Evolutionary conservation across 2,888 invertebrate species (phyloP).

Genomic region (Pristionchus exspectatus): DNA sequence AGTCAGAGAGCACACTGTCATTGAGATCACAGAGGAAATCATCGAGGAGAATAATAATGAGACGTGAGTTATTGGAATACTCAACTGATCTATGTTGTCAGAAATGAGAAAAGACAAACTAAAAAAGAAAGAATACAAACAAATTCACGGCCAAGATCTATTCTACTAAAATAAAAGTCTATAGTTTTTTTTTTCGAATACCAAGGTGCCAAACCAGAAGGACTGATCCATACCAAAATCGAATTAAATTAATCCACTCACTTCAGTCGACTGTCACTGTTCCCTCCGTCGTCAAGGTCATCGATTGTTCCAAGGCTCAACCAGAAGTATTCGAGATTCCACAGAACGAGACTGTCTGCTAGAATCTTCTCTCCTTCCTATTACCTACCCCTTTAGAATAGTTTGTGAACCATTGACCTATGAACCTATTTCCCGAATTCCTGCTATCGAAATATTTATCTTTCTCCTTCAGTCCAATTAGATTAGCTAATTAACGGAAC

Average conservation of each 20-base stretch:
- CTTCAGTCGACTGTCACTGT: not conserved
- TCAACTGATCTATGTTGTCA: not conserved
- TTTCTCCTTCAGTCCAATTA: too few species aligned
- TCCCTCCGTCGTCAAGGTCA: constrained; percentile 4
- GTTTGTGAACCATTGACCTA: too few species aligned
- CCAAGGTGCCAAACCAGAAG: too few species aligned
- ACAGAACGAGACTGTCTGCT: constrained; percentile 29
- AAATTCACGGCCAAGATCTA: too few species aligned
- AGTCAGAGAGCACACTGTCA: not conserved
- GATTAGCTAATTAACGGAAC: too few species aligned
- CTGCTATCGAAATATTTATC: too few species aligned
- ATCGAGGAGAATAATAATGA: constrained; percentile 35
- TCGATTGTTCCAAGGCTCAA: constrained; percentile 49
- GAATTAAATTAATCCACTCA: not conserved
- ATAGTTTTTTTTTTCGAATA: not conserved
- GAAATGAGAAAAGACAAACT: not conserved
- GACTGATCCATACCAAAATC: not conserved
- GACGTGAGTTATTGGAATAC: not conserved
- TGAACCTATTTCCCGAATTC: not conserved
- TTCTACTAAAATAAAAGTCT: not conserved
- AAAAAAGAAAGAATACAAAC: too few species aligned
- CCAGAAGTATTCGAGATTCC: constrained; percentile 39
- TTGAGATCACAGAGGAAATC: constrained; percentile 52
- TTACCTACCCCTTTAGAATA: too few species aligned
- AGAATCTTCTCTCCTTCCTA: not conserved